Base-by-base conservation (phyloP, 2,797 vertebrate genomes). In the Schizopygopsis malacanthus region DNA sequence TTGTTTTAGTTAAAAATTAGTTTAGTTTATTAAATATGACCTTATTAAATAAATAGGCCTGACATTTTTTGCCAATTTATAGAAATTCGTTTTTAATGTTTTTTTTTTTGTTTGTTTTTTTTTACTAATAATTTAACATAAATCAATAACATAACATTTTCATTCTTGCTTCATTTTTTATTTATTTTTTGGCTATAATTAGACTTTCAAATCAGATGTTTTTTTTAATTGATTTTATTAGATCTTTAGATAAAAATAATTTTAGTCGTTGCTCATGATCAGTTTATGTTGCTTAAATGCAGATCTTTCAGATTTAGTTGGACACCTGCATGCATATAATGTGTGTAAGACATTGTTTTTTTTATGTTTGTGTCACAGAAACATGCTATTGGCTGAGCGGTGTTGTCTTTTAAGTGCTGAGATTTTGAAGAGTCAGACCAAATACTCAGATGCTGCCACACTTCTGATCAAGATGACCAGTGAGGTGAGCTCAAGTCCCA, bases 401-500 rank as follows among this genome's bases (percentile, higher is more conserved):
- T 99, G 98, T 90, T 97, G 97, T 83, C 92, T 99, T 73, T 95
- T 99, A 87, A 99, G 98, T 91, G 96, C 97, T 72, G 98, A 99
- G 92, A 96, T 99, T 77, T 95, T 99, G 82, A 99, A 99, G 95
- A 99, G 97, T 94, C 98, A 99, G 93, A 92, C 92, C 84, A 99
- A 99, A 92, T 99, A 97, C 82, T 98, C 98, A 0, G 98, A 99
- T 10, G 98, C 98, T 85, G 98, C 98, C 79, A 94, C 98, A 86
- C 97, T 99, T 59, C 95, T 99, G 69, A 99, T 99, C 87, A 97
- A 99, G 90, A 96, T 99, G 96, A 99, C 98, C 81, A 98, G 97
- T 86, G 98, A 99, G 97, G 98, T 99, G 93, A 93, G 90, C 18
- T 50, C 22, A 16, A n/a, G 11, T 43, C 15, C 18, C 18, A 47